These are phyloP conservation scores for Rhodophaea formosa DNA, from an alignment of 2,888 invertebrate species.

Conservation along the genomic window DNA sequence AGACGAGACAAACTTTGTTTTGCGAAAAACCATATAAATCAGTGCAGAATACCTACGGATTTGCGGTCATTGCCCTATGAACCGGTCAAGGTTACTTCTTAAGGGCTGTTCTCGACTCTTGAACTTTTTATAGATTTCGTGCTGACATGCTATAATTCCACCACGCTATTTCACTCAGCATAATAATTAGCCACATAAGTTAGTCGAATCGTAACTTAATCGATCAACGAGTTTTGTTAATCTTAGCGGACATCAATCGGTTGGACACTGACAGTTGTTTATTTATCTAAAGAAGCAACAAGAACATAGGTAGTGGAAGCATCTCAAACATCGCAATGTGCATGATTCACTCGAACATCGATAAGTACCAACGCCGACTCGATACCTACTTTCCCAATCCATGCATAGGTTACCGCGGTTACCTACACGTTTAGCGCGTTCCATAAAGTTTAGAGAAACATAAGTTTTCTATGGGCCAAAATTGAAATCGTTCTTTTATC, in stretches of 20 bases:
- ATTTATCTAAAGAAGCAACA: slow-evolving; percentile 47
- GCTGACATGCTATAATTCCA: slow-evolving; percentile 37
- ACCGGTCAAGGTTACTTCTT: slow-evolving; percentile 62
- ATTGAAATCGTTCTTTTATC: slow-evolving; percentile 9
- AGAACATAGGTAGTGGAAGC: slow-evolving; percentile 39
- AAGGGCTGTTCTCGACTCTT: slow-evolving; percentile 46
- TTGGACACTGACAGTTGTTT: slow-evolving; percentile 43
- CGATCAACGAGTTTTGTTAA: slow-evolving; percentile 33
- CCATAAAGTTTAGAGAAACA: too few species aligned
- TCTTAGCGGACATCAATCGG: slow-evolving; percentile 3
- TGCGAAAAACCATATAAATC: slow-evolving; percentile 1
- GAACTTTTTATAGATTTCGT: slow-evolving; percentile 43
- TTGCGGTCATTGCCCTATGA: slow-evolving; percentile 60
- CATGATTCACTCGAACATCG: slow-evolving; percentile 51
- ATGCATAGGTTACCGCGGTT: slow-evolving; percentile 26
- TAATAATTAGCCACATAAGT: slow-evolving; percentile 45
- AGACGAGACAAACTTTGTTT: not conserved
- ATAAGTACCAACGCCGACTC: slow-evolving; percentile 28
- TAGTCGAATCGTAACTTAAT: slow-evolving; percentile 37
- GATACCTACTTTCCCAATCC: slow-evolving; percentile 44
- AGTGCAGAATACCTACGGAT: slow-evolving; percentile 26
- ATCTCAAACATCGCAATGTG: slow-evolving; percentile 42
- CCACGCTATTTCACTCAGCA: slow-evolving; percentile 14
- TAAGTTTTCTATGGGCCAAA: slow-evolving; percentile 34
- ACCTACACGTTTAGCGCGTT: slow-evolving; percentile 19